Conservation (phyloP, 1,140 invertebrate species). For the Euura lappo region DNA sequence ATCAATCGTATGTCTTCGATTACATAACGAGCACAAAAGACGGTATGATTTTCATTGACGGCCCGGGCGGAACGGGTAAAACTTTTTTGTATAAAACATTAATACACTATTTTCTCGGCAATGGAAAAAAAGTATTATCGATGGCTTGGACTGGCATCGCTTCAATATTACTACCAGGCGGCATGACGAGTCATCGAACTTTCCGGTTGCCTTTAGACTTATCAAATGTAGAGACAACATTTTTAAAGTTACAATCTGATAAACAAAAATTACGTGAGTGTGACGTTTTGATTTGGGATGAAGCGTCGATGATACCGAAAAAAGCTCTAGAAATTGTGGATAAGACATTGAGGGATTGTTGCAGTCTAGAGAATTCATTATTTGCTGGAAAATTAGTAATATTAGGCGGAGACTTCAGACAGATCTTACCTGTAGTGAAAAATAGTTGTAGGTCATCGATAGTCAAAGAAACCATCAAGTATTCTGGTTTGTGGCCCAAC, state of each 20-base stretch:
- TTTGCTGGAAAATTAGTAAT: not conserved
- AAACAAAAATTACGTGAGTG: too few relatives aligned
- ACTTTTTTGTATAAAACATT: too few relatives aligned
- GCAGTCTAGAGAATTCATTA: not conserved
- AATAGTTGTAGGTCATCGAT: not conserved
- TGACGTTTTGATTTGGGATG: too few relatives aligned
- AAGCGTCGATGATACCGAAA: conserved; percentile 15
- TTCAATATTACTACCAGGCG: too few relatives aligned
- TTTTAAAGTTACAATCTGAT: too few relatives aligned
- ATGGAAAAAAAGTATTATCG: conserved; percentile 13
- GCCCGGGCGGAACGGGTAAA: too few relatives aligned
- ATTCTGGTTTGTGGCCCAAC: not conserved
- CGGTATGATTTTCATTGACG: too few relatives aligned
- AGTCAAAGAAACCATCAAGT: not conserved
- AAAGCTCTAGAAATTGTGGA: conserved; percentile 15
- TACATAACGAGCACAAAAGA: not conserved
- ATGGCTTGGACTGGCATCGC: conserved; percentile 14
- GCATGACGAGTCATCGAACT: too few relatives aligned
- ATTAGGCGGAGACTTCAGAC: not conserved
- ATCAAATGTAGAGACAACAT: conserved; percentile 8
- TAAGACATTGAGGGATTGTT: not conserved
- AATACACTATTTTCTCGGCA: conserved; percentile 17
- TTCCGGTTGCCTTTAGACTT: conserved; percentile 16
- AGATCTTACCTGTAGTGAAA: too few relatives aligned
- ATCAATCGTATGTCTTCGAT: conserved; percentile 17